These are phyloP conservation scores for Trichonephila clavipes DNA, from an alignment of 1,140 invertebrate genomes.

Conservation along the genomic window DNA sequence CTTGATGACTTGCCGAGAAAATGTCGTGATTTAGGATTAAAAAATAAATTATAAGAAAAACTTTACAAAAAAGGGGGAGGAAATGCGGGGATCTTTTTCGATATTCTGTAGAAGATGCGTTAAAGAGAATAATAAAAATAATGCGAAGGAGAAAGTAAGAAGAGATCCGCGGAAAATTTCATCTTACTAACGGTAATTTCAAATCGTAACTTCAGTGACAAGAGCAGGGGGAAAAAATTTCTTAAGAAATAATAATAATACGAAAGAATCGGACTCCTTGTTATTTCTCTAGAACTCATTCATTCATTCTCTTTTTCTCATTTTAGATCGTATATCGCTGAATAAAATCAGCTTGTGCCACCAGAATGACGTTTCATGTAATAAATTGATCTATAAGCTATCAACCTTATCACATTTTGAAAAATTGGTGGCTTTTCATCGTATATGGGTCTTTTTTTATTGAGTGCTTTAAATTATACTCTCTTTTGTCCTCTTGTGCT, in stretches of 20 bases:
- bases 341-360: conserved; percentile 69
- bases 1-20: conserved; percentile 60
- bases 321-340: conserved; percentile 71
- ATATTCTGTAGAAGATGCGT: conserved; percentile 1
- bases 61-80: neutral
- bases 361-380: conserved; percentile 61
- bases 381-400: conserved; percentile 75
- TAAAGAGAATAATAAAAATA: conserved; percentile 42
- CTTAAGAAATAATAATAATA: conserved; percentile 61
- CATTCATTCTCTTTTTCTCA: conserved; percentile 59
- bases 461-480: conserved; percentile 72
- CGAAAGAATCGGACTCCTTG: conserved; percentile 59
- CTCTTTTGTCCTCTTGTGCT: conserved; percentile 58
- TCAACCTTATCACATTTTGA: conserved; percentile 73
- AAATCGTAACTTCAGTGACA: conserved; percentile 70
- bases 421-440: conserved; percentile 75
- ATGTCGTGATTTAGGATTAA: conserved; percentile 47
- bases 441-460: conserved; percentile 72
- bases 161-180: conserved; percentile 38
- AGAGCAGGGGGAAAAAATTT: conserved; percentile 38
- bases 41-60: conserved; percentile 54
- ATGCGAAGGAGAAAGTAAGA: neutral
- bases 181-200: conserved; percentile 67
- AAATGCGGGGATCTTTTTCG: conserved; percentile 10
- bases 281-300: conserved; percentile 61